phyloP scores from a whole-genome alignment of 1,140 invertebrate genomes.

The Hylaeus anthracinus region DNA sequence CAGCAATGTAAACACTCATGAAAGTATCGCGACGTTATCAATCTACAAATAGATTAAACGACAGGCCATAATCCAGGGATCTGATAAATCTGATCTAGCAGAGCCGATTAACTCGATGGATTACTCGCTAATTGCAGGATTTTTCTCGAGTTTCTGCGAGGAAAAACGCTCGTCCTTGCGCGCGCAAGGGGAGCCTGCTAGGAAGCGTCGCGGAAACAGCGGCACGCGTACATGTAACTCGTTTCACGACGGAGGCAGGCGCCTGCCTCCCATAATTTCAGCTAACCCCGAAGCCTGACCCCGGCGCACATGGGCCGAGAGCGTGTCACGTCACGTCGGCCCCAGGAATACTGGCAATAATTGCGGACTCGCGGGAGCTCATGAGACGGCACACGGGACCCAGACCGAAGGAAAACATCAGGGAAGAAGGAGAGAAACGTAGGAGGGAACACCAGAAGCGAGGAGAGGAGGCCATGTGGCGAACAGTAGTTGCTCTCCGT shows the following conservation, averaged over 20 bases:
- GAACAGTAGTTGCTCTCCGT: conserved; percentile 60
- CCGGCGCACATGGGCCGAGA: conserved; percentile 59
- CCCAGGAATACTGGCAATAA: conserved; percentile 65
- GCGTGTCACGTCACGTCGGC: conserved; percentile 66
- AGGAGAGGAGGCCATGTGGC: conserved; percentile 61
- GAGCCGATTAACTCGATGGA: too few species aligned
- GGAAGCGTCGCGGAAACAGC: conserved; percentile 37
- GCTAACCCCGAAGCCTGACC: conserved; percentile 68
- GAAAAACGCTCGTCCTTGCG: conserved; percentile 28
- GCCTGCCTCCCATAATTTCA: conserved; percentile 64
- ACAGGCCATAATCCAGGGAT: too few species aligned
- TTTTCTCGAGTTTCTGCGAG: too few species aligned
- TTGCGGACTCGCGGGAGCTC: conserved; percentile 55
- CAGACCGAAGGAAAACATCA: conserved; percentile 19
- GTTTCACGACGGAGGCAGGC: conserved; percentile 53
- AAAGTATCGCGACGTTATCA: too few species aligned
- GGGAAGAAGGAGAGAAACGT: conserved; percentile 30
- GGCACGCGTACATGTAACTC: conserved; percentile 65
- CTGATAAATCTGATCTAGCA: too few species aligned
- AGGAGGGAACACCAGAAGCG: conserved; percentile 48
- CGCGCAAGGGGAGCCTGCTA: conserved; percentile 1
- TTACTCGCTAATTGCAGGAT: too few species aligned
- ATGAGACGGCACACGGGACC: conserved; percentile 14
- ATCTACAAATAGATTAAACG: too few species aligned
- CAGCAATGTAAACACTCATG: too few species aligned